Base-by-base conservation (phyloP, 2,888 invertebrate genomes). In the Acrobasis repandana region DNA sequence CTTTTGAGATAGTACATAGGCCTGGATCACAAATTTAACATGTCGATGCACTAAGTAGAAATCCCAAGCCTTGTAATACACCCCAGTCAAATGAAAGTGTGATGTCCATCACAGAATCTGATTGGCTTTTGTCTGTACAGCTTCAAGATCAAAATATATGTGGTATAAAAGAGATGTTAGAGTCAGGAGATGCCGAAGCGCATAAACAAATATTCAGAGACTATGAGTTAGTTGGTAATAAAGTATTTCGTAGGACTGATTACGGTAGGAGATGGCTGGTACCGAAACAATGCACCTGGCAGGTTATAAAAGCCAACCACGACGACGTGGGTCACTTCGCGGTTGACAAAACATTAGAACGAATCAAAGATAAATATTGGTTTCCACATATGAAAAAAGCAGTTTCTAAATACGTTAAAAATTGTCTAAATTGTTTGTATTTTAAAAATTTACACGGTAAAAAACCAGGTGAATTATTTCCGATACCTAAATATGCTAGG, bases 321-420 rank as follows among this genome's bases (percentile, higher is more conserved):
- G 76, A 78, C 58, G 71, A 75, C 34, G 47, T 70, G 15, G 76
- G 76, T 11, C 78, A 78, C 61, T 76, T 73, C 61, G 64, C 67
- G 0, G 47, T 70, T 0, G 68, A 71, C n/a, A 71, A 71, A 63
- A 66, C 74, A 18, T 14, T 73, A 16, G 67, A 71, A 61, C 61
- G 66, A 56, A 66, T 74, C 15, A 59, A 50, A 18, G 50, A 51
- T 9, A 61, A 60, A 48, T 74, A 65, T 62, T 74, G 74, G 71
- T 74, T 74, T 60, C 67, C 70, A 10, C 50, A 63, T 36, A 61
- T 73, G 62, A 67, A 63, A 49, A 65, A 64, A 59, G 61, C 38
- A 10, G 63, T 72, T 4, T 15, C 59, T 9, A 69, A 69, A 62
- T 67, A 68, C 28, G 66, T 69, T 9, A 63, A 62, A 20, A 67